Base-by-base conservation (phyloP, 2,113 vertebrate genomes). In the Clarias gariepinus region DNA sequence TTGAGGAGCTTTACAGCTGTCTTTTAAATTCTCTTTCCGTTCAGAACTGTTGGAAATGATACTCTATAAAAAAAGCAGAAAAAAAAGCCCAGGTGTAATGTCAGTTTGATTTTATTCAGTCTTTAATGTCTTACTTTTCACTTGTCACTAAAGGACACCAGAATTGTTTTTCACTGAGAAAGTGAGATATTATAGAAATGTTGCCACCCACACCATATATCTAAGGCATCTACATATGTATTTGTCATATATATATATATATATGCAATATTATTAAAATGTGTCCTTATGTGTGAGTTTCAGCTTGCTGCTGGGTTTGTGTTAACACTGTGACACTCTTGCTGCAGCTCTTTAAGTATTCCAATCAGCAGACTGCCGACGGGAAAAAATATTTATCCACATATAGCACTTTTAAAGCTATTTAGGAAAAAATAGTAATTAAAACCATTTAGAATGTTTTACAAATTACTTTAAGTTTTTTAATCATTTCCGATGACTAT, bases 41-140 rank as follows among this genome's bases (percentile, higher is more conserved):
- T 64, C 61, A 41, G 79, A 63, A 25, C 23, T 13, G 41, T 83
- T 71, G 58, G n/a, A 57, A 33, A 52, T 71, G 64, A 83, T 5
- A 63, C 30, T 69, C 11, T 19, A 15, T 68, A 25, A 68, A 28
- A 47, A 23, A 81, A 36, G 5, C 0, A 4, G 36, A 68, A 28
- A 47, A 13, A 81, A 36, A 53, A 52, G 15, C 16, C 57, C 18
- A 15, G 52, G 2, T 78, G 16, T 30, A 64, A 74, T 47, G 69
- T 84, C 55, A 77, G 83, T 53, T 76, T 78, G 13, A 30, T 53
- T 76, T 78, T 13, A 30, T 33, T 73, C 83, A 28, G 53, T 21
- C 25, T 60, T 63, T 85, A 36, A 64, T 41, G 55, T 52, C 13
- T 33, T 55, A 52, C 36, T 63, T 55, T 84, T 16, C 36, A 47